Conservation (phyloP, 2,113 vertebrate species). For the Phrynosoma blainvillii region DNA sequence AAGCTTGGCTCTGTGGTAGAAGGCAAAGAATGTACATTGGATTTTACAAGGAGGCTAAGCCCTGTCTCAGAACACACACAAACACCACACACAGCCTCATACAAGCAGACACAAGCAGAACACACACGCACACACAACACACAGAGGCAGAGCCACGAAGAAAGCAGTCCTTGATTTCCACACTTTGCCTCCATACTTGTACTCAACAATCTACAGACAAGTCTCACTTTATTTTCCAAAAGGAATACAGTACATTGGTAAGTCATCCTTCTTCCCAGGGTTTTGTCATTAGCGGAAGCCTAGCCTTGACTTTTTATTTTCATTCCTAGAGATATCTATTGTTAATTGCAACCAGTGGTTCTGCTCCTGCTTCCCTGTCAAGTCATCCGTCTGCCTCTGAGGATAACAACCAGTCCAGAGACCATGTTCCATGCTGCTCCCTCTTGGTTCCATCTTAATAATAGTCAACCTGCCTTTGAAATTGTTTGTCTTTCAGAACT, state of each 20-base stretch:
- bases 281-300: constrained; percentile 33
- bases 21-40: not conserved
- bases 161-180: not conserved
- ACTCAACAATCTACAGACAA: not conserved
- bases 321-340: constrained; percentile 41
- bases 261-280: constrained; percentile 40
- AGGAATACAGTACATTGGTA: not conserved
- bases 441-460: constrained; percentile 16
- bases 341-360: constrained; percentile 57
- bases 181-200: not conserved
- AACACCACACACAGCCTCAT: not conserved
- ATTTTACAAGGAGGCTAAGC: not conserved
- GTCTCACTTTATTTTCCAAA: not conserved
- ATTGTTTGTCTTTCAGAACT: constrained; percentile 27
- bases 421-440: rapidly evolving
- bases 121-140: not conserved
- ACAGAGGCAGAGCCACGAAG: not conserved
- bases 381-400: not conserved
- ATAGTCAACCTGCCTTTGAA: constrained; percentile 5
- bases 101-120: no score
- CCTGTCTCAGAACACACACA: not conserved
- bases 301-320: not conserved
- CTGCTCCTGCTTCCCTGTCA: constrained; percentile 33
- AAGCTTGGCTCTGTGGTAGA: rapidly evolving
- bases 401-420: not conserved